Conservation (phyloP, 2,888 invertebrate species). For the Gonocerus acuteangulatus region DNA sequence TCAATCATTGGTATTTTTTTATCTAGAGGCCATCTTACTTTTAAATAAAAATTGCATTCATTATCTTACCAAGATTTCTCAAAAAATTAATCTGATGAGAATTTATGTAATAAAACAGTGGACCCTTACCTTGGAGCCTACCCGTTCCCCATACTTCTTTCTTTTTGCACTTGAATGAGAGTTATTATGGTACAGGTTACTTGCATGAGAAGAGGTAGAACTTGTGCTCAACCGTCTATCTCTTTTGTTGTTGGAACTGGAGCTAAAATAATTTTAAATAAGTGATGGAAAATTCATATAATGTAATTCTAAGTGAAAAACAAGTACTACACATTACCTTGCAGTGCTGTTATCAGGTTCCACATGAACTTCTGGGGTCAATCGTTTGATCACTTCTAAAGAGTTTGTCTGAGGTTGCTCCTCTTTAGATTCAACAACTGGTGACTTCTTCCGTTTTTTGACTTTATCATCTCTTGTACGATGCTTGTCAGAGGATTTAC, state of each 20-base stretch:
- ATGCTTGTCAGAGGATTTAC: constrained; percentile 33
- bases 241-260: constrained; percentile 8
- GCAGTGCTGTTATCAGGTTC: constrained; percentile 21
- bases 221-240: constrained; percentile 36
- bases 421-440: constrained; percentile 23
- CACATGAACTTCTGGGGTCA: constrained; percentile 29
- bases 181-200: constrained; percentile 19
- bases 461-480: constrained; percentile 32
- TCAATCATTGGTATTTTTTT: too few species aligned
- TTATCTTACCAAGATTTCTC: too few species aligned
- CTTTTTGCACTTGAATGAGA: constrained; percentile 30
- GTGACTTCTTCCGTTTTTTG: constrained; percentile 32
- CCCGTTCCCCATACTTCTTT: constrained; percentile 33
- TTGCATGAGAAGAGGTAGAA: constrained; percentile 32
- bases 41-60: too few species aligned
- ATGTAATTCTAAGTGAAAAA: background rate
- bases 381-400: constrained; percentile 30
- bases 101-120: too few species aligned
- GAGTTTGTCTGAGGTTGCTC: constrained; percentile 13
- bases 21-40: too few species aligned
- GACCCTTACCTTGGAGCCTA: constrained; percentile 30
- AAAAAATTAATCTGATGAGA: too few species aligned
- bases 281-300: background rate
- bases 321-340: constrained; percentile 3
- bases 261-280: constrained; percentile 10